Base-by-base conservation (phyloP, 2,797 vertebrate genomes). In the Thunnus albacares region DNA sequence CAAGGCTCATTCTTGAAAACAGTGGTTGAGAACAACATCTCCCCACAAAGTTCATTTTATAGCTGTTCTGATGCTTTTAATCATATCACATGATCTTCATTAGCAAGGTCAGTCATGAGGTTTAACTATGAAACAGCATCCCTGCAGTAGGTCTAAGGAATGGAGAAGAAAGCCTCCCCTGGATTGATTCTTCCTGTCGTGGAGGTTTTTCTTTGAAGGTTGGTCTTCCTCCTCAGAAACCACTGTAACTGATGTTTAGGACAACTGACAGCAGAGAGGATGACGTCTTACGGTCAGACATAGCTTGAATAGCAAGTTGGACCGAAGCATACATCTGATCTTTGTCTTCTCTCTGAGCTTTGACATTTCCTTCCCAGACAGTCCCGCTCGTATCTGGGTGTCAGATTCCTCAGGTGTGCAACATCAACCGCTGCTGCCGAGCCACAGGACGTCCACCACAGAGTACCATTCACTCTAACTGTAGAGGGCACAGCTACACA, bases 351-450 rank as follows among this genome's bases (percentile, higher is more conserved):
- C 68, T 82, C 55, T 59, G 51, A 80, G 72, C 82, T 74, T 80
- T 89, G 74, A 75, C 75, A 30, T 87, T 87, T 79, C 70, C 77
- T 17, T 77, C 75, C 62, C 82, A 90, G 83, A 92, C 81, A 17
- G 75, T 62, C 58, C 66, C 30, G 61, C 75, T 92, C 53, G 53
- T 85, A 79, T 79, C 65, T 82, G 52, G 80, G 84, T 90, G 93
- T 91, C 77, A 94, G 51, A 94, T 94, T 94, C 93, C 92, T 89
- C 89, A 84, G 84, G 80, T 89, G 86, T 64, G 53, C 76, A 82
- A 49, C 72, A 80, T 28, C 33, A 45, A 71, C 83, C 12, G 13
- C 71, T 51, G 77, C 75, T 76, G 71, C 68, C 14, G 14, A 26
- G 52, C 58, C 79, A 59, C 53, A 68, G 69, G 72, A 56, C 1